Evolutionary conservation across 2,888 invertebrate genomes (phyloP).

Genomic region (Thereva nobilitata): DNA sequence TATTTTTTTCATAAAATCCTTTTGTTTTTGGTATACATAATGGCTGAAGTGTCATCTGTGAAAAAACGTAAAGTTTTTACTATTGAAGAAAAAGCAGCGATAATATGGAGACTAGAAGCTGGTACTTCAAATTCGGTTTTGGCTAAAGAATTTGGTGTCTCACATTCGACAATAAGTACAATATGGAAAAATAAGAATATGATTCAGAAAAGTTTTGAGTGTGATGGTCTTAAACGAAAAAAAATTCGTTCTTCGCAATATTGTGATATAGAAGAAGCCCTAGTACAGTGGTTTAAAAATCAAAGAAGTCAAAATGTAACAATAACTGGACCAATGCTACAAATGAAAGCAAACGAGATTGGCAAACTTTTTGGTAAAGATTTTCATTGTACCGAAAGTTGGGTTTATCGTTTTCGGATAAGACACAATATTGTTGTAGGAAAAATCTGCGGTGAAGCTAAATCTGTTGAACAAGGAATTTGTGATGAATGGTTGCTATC

Average conservation of each 20-base stretch:
- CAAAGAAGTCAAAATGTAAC: constrained; percentile 26
- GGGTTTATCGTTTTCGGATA: constrained; percentile 9
- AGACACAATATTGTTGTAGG: not conserved
- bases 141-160: not conserved
- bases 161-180: not conserved
- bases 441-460: not conserved
- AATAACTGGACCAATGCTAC: constrained; percentile 36
- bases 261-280: constrained; percentile 17
- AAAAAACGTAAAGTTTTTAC: not conserved
- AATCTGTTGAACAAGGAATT: not conserved
- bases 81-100: not conserved
- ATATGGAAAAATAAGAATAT: not conserved
- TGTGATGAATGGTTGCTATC: not conserved
- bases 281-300: constrained; percentile 31
- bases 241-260: no score
- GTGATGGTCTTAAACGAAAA: no score
- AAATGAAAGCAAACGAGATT: constrained; percentile 31
- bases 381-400: constrained; percentile 26
- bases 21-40: no score
- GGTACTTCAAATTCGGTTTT: not conserved
- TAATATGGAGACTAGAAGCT: not conserved
- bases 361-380: constrained; percentile 13
- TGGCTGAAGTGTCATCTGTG: not conserved
- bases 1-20: no score
- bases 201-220: not conserved